Evolutionary conservation across 2,797 vertebrate species (phyloP).

Genomic region (Rhinella marina): DNA sequence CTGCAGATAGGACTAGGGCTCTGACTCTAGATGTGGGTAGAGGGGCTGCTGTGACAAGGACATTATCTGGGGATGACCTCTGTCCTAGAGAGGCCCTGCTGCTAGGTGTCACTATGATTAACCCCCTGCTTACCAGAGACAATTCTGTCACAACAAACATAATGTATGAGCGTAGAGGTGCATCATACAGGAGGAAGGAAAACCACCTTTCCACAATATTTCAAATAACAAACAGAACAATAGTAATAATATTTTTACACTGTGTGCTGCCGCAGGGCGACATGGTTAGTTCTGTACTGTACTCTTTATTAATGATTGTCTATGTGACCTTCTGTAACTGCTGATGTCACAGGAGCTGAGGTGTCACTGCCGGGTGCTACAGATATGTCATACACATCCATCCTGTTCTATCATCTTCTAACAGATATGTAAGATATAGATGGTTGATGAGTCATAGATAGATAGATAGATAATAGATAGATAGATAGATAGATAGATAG

Average conservation of each 20-base stretch:
- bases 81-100: conserved; percentile 9
- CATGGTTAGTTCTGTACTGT: background rate
- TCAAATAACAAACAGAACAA: no score
- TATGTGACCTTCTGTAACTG: background rate
- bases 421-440: background rate
- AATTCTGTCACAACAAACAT: background rate
- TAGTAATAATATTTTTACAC: background rate
- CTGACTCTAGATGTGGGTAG: conserved; percentile 59
- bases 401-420: no score
- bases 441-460: no score
- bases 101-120: conserved; percentile 30
- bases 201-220: background rate
- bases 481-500: background rate
- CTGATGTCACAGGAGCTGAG: background rate
- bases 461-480: background rate
- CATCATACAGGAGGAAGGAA: background rate
- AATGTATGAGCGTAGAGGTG: background rate
- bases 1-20: conserved; percentile 47
- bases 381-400: no score
- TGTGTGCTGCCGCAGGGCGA: no score
- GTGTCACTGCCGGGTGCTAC: no score
- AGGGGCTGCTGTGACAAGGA: conserved; percentile 63
- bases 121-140: background rate
- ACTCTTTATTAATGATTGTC: conserved; percentile 1
- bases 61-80: conserved; percentile 59